Base-by-base conservation (phyloP, 2,888 invertebrate species). In the Beris chalybata region DNA sequence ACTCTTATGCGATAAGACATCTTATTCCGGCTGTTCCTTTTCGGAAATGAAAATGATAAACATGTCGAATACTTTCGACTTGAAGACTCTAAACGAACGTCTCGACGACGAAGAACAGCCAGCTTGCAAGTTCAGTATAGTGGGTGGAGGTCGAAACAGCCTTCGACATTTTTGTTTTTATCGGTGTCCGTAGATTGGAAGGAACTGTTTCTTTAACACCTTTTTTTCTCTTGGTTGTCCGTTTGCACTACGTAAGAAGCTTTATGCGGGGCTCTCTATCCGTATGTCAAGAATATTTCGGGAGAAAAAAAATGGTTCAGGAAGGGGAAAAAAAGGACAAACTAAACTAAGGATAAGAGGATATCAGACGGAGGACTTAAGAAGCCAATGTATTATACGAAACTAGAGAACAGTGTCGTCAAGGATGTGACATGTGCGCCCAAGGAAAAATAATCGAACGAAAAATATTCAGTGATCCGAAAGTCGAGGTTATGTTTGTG, bases 41-140 rank as follows among this genome's bases (percentile, higher is more conserved):
- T 38, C 61, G 61, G 52, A 61, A 61, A 52, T 38, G 52, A 61
- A 61, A 61, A 61, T 61, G 50, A 61, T 61, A 61, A 61, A 61
- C 61, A 61, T 61, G 61, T 61, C 61, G 38, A 15, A 61, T 50
- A 61, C 15, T 50, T 50, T 48, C 22, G 52, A 61, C 52, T 61
- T 38, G 61, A 22, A 52, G 38, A 43, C 50, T 50, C n/a, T 15
- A 61, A 29, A 53, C 53, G n/a, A 31, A 53, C 22, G 22, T 22
- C 22, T 22, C 22, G 31, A 31, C 22, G 47, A 38, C 29, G 43
- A 29, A 22, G 47, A 58, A 38, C 31, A 22, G 38, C 38, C 52
- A 43, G n/a, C 7, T 2, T 50, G 38, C 50, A 61, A 22, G 61
- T 50, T 52, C n/a, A 32, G 48, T 15, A n/a, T 11, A 61, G 31